Percentiles rank a stretch among this genome's conserved stretches.
These are phyloP conservation scores for Linnaemya tessellans DNA, from an alignment of 2,888 invertebrate species.

Conservation along the genomic window DNA sequence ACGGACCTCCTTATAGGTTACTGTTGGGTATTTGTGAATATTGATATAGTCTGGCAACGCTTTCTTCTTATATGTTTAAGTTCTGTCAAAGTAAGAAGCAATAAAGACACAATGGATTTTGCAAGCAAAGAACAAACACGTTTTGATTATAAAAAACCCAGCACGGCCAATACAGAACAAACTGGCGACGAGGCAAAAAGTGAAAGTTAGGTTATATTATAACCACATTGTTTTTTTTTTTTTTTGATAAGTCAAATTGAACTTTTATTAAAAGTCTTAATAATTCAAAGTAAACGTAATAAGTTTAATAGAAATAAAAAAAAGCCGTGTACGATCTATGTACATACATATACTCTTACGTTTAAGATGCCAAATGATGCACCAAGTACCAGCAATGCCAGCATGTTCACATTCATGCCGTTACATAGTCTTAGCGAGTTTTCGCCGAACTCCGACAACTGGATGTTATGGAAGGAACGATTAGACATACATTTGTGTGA, in stretches of 20 bases:
- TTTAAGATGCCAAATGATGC: background rate
- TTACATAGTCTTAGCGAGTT: constrained; percentile 17
- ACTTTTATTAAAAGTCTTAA: background rate
- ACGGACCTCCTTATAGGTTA: too few species aligned
- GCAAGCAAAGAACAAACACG: too few species aligned
- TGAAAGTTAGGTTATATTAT: constrained; percentile 4
- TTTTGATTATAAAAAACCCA: too few species aligned
- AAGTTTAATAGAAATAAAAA: too few species aligned
- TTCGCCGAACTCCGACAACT: constrained; percentile 8
- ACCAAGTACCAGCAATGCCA: constrained; percentile 8
- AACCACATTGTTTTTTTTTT: background rate
- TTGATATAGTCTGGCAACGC: too few species aligned
- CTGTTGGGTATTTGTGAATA: too few species aligned
- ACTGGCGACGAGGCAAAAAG: constrained; percentile 11
- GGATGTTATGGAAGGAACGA: constrained; percentile 12
- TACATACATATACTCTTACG: too few species aligned
- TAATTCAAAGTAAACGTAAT: too few species aligned
- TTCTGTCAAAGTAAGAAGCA: too few species aligned
- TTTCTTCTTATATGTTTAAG: too few species aligned
- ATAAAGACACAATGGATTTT: too few species aligned
- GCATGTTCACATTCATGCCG: constrained; percentile 21
- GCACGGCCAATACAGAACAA: background rate
- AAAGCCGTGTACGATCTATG: too few species aligned
- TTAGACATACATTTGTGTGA: constrained; percentile 12
- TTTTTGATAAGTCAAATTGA: background rate